A percentile compares a stretch with the other conserved stretches of the same genome.
These are phyloP conservation scores for Bimastos eiseni DNA, from an alignment of 2,888 invertebrate species.

Conservation along the genomic window DNA sequence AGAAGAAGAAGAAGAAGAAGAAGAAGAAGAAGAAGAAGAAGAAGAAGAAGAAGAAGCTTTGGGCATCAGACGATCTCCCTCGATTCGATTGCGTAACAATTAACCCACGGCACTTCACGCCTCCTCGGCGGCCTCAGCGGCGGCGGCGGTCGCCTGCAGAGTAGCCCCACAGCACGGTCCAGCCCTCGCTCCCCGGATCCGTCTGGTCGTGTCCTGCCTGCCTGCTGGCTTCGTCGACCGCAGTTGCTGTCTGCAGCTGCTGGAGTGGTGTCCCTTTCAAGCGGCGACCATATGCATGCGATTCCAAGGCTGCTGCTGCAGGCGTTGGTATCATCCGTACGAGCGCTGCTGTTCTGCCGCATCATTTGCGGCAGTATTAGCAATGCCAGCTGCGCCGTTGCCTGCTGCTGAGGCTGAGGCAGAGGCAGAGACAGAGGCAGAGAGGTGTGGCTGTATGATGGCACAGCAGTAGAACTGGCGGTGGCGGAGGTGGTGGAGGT, in stretches of 20 bases:
- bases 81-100: slow-evolving; percentile 6
- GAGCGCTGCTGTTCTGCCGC: background rate
- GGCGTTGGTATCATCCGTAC: background rate
- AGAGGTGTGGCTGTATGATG: background rate
- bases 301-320: background rate
- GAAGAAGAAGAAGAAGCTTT: background rate
- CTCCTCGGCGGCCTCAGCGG: too few species aligned
- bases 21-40: background rate
- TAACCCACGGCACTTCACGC: background rate
- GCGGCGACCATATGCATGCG: background rate
- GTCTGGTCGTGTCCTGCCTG: background rate
- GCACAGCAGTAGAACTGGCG: background rate
- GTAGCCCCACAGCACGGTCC: background rate
- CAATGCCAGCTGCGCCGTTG: background rate
- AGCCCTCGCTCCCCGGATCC: background rate
- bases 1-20: background rate
- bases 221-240: background rate
- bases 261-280: background rate
- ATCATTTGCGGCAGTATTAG: background rate
- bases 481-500: background rate
- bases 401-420: background rate
- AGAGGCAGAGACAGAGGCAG: too few species aligned
- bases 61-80: background rate
- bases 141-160: background rate
- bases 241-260: too few species aligned